phyloP scores from a whole-genome alignment of 2,113 vertebrate species.

The Tetrax tetrax region DNA sequence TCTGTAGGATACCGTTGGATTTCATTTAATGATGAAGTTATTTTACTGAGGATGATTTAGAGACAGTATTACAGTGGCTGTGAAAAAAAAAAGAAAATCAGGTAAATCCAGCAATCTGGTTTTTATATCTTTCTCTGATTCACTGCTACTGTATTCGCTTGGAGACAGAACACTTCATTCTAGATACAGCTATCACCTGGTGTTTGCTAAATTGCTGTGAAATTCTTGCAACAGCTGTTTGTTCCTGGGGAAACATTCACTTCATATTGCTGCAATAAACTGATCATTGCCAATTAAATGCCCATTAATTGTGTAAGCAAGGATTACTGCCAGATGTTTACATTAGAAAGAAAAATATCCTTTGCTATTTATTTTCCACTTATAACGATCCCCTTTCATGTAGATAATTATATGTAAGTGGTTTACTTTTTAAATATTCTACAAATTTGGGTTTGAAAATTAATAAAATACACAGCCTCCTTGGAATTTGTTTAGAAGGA shows the following conservation, averaged over 20 bases:
- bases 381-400: slow-evolving; percentile 67
- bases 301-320: slow-evolving; percentile 97
- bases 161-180: slow-evolving; percentile 70
- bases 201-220: slow-evolving; percentile 85
- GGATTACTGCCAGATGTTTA: slow-evolving; percentile 96
- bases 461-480: slow-evolving; percentile 28
- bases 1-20: accelerated
- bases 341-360: slow-evolving; percentile 91
- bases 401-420: slow-evolving; percentile 59
- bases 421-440: slow-evolving; percentile 40
- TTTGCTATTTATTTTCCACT: slow-evolving; percentile 82
- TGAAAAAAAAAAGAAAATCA: neutral
- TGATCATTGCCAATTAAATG: slow-evolving; percentile 99
- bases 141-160: slow-evolving; percentile 7
- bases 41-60: slow-evolving; percentile 15
- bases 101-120: neutral
- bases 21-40: neutral
- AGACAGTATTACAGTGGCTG: neutral
- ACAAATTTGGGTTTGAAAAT: slow-evolving; percentile 46
- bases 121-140: slow-evolving; percentile 23
- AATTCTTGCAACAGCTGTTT: slow-evolving; percentile 94
- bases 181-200: slow-evolving; percentile 83
- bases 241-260: slow-evolving; percentile 88
- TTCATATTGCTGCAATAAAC: slow-evolving; percentile 94
- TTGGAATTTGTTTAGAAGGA: neutral